A percentile compares a stretch with the other conserved stretches of the same genome.
Conservation (phyloP, 2,113 vertebrate species). For the Naja naja region DNA sequence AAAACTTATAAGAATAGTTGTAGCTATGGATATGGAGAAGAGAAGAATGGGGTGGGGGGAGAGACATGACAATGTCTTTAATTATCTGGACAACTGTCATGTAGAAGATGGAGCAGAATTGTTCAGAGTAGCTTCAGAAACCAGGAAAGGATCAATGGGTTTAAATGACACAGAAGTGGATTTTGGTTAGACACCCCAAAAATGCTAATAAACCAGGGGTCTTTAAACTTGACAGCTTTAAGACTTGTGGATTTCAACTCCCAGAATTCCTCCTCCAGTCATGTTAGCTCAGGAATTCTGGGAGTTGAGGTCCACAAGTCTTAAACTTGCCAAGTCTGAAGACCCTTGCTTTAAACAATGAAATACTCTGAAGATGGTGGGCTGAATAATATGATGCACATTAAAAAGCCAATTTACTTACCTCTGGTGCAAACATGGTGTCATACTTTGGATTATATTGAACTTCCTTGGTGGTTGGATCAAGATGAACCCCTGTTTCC, state of each 20-base stretch:
- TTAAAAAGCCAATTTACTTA: constrained; percentile 58
- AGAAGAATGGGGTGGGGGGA: not conserved
- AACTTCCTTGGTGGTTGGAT: constrained; percentile 91
- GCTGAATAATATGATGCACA: not conserved
- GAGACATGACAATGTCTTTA: not conserved
- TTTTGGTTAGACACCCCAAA: not conserved
- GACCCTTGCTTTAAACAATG: not conserved
- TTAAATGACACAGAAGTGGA: not conserved
- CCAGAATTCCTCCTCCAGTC: too few relatives aligned
- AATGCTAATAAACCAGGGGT: not conserved
- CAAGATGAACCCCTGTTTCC: constrained; percentile 89
- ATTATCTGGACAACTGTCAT: not conserved
- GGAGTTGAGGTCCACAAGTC: too few relatives aligned
- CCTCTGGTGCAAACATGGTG: constrained; percentile 98
- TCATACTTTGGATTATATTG: constrained; percentile 88
- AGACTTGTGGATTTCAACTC: too few relatives aligned
- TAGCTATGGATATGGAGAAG: not conserved
- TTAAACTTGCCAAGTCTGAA: too few relatives aligned
- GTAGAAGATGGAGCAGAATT: not conserved
- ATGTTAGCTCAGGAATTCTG: too few relatives aligned
- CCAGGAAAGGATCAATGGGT: not conserved
- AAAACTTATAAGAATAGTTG: not conserved
- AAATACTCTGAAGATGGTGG: not conserved
- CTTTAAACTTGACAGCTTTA: too few relatives aligned
- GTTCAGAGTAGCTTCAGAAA: not conserved